These are phyloP conservation scores for Corydoras sp. DNA, from an alignment of 2,113 vertebrate species.

Conservation along the genomic window DNA sequence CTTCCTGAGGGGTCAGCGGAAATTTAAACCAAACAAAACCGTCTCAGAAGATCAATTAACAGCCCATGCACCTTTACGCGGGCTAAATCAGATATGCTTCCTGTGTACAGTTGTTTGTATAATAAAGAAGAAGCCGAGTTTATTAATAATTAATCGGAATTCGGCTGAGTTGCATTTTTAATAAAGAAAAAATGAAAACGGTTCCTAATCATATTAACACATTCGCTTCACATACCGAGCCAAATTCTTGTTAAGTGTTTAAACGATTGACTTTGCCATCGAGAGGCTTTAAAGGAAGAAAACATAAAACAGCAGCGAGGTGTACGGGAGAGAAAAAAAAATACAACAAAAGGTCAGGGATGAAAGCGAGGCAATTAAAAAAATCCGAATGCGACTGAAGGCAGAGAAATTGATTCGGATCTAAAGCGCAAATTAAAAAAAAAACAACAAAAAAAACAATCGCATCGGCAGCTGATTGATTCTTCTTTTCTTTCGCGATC, in stretches of 20 bases:
- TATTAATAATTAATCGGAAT: no score
- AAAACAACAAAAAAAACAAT: constrained; percentile 51
- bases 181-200: no score
- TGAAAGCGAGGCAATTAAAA: constrained; percentile 47
- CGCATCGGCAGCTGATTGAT: constrained; percentile 53
- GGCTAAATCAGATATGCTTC: no score
- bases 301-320: constrained; percentile 18
- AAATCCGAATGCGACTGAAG: constrained; percentile 52
- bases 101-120: no score
- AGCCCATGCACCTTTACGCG: no score
- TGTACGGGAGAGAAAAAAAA: constrained; percentile 18
- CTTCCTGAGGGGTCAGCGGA: constrained; percentile 21
- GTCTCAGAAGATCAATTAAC: neutral
- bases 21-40: constrained; percentile 29
- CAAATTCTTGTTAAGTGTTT: constrained; percentile 19
- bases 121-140: no score
- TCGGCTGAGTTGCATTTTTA: no score
- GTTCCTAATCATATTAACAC: no score
- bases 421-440: constrained; percentile 51
- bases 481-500: constrained; percentile 50
- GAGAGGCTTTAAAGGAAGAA: constrained; percentile 21
- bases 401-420: constrained; percentile 48
- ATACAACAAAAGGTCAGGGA: constrained; percentile 37
- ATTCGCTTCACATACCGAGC: constrained; percentile 4
- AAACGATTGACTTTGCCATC: constrained; percentile 13